Conservation (phyloP, 2,888 invertebrate genomes). For the Sclerodermus sp. region DNA sequence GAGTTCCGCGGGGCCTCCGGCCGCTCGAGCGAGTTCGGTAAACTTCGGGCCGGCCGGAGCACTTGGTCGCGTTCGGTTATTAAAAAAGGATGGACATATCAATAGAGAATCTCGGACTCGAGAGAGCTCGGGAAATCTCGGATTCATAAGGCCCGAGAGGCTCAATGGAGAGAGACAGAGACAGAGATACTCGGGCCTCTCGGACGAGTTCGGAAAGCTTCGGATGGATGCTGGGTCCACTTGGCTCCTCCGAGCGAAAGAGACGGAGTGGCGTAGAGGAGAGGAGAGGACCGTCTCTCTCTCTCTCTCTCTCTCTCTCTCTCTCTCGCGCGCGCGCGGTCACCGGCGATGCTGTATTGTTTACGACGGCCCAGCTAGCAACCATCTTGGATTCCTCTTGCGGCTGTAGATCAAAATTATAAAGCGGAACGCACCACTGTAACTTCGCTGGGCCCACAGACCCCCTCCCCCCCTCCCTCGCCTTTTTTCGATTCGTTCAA, state of each 20-base stretch:
- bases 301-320: neutral
- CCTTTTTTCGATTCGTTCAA: neutral
- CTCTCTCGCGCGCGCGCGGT: neutral
- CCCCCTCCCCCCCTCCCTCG: conserved; percentile 1
- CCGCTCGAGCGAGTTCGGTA: conserved; percentile 10
- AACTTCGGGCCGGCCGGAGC: too few species aligned
- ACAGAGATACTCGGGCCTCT: neutral
- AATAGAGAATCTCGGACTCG: too few species aligned
- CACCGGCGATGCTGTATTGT: conserved; percentile 35
- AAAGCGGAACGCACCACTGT: conserved; percentile 37
- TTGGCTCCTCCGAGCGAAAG: conserved; percentile 15
- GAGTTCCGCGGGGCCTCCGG: neutral
- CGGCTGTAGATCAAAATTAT: conserved; percentile 49
- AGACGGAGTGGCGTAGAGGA: conserved; percentile 1
- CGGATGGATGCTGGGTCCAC: conserved; percentile 2
- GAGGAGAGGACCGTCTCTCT: neutral
- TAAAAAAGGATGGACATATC: too few species aligned
- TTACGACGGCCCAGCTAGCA: conserved; percentile 36
- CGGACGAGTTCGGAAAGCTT: neutral
- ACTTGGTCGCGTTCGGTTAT: too few species aligned
- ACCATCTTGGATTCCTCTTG: conserved; percentile 50
- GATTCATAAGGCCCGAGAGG: too few species aligned
- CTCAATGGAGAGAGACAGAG: too few species aligned
- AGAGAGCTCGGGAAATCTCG: too few species aligned
- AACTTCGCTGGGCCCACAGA: conserved; percentile 16